Evolutionary conservation across 2,888 invertebrate genomes (phyloP).

Genomic region (Cephus nigrinus): DNA sequence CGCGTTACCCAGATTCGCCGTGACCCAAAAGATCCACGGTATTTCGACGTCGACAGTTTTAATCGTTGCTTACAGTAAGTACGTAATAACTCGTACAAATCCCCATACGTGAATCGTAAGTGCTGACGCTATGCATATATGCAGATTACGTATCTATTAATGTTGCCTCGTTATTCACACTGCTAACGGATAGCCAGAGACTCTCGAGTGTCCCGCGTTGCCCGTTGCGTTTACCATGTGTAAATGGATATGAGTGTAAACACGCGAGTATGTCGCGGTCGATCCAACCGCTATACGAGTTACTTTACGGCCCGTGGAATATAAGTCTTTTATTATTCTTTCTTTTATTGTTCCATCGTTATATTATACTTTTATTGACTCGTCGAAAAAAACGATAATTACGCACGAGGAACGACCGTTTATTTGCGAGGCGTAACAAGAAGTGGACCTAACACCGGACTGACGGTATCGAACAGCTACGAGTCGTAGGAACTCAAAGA

Average conservation of each 20-base stretch:
- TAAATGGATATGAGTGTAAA: background rate
- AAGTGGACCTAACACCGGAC: background rate
- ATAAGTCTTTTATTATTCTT: background rate
- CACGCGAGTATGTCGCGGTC: background rate
- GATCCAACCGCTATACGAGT: background rate
- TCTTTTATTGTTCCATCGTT: background rate
- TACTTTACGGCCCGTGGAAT: background rate
- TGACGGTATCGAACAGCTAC: background rate
- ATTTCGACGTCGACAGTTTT: background rate
- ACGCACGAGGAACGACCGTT: background rate
- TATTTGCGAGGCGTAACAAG: background rate
- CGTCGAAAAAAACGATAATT: background rate
- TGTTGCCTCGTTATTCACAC: background rate
- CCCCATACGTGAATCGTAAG: background rate
- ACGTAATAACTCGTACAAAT: background rate
- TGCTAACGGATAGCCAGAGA: background rate
- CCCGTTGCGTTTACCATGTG: background rate
- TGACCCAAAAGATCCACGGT: background rate
- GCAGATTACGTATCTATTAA: background rate
- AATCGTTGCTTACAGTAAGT: background rate
- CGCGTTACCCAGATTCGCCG: background rate
- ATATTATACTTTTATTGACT: background rate
- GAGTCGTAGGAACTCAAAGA: background rate
- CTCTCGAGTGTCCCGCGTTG: background rate
- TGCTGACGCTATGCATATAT: background rate